Evolutionary conservation across 2,113 vertebrate species (phyloP), one percentile per base, ranked within the genome.

Genomic region (Himantopus leucocephalus): DNA sequence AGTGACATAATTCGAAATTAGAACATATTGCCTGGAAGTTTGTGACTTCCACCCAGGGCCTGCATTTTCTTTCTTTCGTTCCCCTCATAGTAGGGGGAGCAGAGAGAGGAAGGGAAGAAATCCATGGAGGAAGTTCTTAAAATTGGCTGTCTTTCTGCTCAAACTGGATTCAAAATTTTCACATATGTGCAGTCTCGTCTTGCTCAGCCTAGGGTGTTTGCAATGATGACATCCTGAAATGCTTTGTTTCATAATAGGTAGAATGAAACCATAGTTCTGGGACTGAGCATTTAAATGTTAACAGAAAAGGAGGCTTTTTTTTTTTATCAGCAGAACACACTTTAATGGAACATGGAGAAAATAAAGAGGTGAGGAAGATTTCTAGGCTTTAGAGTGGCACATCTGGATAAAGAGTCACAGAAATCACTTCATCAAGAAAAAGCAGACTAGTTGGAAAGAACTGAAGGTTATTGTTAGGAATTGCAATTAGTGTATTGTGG

Each of bases 381-480:
- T 79, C 24, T 59, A 75, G 79, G 68, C 59, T 90, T 91, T 91
- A 34, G 47, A 77, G 56, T 72, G 32, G 52, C 48, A 79, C 80
- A 91, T 94, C 91, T 96, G 95, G 91, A 89, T 84, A 94, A 92
- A 94, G 35, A 94, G 56, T 92, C 60, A 92, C 27, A 53, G 66
- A 79, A 94, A 94, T 89, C 91, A 97, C 95, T 96, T 96, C n/a
- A 92, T 96, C 77, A 94, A 73, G 83, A 14, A 56, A 81, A 94
- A 84, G 27, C 79, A 94, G 92, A 15, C 60, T 68, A 64, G 75
- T 20, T 91, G 91, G 76, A 87, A 95, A 94, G 60, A 70, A 45
- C 10, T 64, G 76, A 75, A 78, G 39, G 10, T 78, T 72, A 72
- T 56, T 96, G 73, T 87, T 94, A 82, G 83, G 76, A 92, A 89